Evolutionary conservation across 2,797 vertebrate species (phyloP), one percentile per base, ranked within the genome.

Genomic region (Urosaurus nigricauda): DNA sequence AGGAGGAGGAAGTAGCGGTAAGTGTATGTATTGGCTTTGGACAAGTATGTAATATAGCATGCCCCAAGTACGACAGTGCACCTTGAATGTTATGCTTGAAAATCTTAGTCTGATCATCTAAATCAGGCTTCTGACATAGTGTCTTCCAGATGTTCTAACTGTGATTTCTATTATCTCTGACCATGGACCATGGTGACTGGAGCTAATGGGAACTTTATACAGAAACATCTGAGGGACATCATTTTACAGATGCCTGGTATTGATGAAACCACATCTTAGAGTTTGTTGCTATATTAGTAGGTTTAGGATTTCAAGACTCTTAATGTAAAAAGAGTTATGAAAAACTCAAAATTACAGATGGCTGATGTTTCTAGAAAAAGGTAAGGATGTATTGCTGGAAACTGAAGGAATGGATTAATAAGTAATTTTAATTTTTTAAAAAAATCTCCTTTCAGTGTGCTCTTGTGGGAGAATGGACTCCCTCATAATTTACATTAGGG

Each of bases 1-100:
- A 97, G 71, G 97, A 98, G 0, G 97, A 98, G 81, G 97, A 97
- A 73, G 95, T 97, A 86, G 89, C 79, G 90, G 97, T 98, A 92
- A 87, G 96, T 93, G 32, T 65, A 26, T 70, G 13, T 58, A 65
- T 7, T 78, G 70, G 9, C 21, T 86, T 87, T 29, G 26, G 26
- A 29, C 9, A 51, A 26, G 75, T 16, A 14, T 56, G 19, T 19
- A 14, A 21, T 19, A 2, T 85, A 35, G 47, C 26, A 24, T 77
- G 43, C 56, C 0, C 35, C 35, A 5, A 14, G 63, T 37, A 2
- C 58, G 43, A 51, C 19, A 14, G 8, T 37, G 58, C 3, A 78
- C 29, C 40, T 58, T 75, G 56, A 51, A 73, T 32, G 6, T 8
- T 12, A 51, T 40, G 21, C 11, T 77, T 82, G 58, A 53, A 78